Base-by-base conservation (phyloP, 1,140 invertebrate genomes). In the Linepithema humile region DNA sequence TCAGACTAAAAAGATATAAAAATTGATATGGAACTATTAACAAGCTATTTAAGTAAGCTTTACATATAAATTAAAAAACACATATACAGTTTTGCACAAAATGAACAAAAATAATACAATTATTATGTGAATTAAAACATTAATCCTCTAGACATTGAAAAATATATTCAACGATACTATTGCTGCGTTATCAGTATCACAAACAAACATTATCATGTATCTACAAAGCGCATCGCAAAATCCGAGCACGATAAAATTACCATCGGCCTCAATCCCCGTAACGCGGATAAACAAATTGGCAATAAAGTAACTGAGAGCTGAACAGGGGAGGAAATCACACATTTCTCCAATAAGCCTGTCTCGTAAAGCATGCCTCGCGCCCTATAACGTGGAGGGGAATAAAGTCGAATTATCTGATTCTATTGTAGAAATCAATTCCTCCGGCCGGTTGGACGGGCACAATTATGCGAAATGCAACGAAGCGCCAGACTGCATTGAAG, bases 241-340 rank as follows among this genome's bases (percentile, higher is more conserved):
- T 59, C 55, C 55, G 55, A 32, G 26, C 55, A 26, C 55, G 15
- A 26, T 26, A 15, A 59, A 59, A 59, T 59, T 59, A 59, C 55
- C n/a, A 15, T 15, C 55, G 12, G 55, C 29, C 26, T 26, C 55
- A 26, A 40, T 40, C 40, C 62, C 32, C 62, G 32, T 64, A 64
- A 64, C 60, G 60, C 60, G 60, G 35, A 38, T 40, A 45, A 38
- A 45, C 62, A 65, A 65, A 65, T 40, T 40, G 62, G 40, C 40
- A 45, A 65, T 40, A 65, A 65, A 65, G 62, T 43, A 64, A 40
- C n/a, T 17, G 32, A 20, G 40, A 2, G 23, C 35, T 4, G 62
- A 64, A 6, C 20, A 9, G 59, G 29, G 35, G 10, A 17, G 23
- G 20, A 12, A 15, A 64, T 40, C 38, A 20, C 62, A 64, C 35